Base-by-base conservation (phyloP, 2,888 invertebrate species). In the Calliphora vomitoria region DNA sequence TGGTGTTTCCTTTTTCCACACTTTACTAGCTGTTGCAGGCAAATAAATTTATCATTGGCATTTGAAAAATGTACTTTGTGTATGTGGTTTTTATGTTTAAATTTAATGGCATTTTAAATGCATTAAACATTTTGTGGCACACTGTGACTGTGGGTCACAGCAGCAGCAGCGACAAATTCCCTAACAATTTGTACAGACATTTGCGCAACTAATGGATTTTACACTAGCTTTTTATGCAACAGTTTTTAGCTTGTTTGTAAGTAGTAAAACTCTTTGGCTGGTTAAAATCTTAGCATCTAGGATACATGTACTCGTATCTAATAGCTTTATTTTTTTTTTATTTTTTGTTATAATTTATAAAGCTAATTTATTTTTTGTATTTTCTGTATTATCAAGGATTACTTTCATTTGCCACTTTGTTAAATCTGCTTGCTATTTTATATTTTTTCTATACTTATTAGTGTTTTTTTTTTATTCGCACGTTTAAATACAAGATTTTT, bases 61-160 rank as follows among this genome's bases (percentile, higher is more conserved):
- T 20, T 62, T 25, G n/a, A 60, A 62, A 44, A 58, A 18, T 66
- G 64, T 13, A 35, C 50, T 78, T 38, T 78, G 50, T 47, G 18
- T 64, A 41, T 41, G 44, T 76, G 8, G 15, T 64, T 64, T 76
- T 76, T 13, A 53, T 76, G 50, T 6, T 64, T 18, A 66, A 78
- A 66, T 78, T 53, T 78, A 66, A 78, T 78, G 66, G 41, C 78
- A 55, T 66, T 78, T 78, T 66, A 66, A 78, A 66, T 50, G 64
- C 75, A 47, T 64, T 76, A 25, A 74, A 18, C 20, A 15, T 18
- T 55, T 55, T 20, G 8, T 76, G 62, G 62, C 75, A 62, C 62
- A 75, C 18, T 50, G 18, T 11, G 18, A 60, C 41, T 74, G 25
- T 8, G 25, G 18, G 20, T 62, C 25, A 50, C 62, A 62, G 50